Percentiles rank a stretch among this genome's conserved stretches.
These are phyloP conservation scores for Dermatemys mawii DNA, from an alignment of 2,113 vertebrate species.

Conservation along the genomic window DNA sequence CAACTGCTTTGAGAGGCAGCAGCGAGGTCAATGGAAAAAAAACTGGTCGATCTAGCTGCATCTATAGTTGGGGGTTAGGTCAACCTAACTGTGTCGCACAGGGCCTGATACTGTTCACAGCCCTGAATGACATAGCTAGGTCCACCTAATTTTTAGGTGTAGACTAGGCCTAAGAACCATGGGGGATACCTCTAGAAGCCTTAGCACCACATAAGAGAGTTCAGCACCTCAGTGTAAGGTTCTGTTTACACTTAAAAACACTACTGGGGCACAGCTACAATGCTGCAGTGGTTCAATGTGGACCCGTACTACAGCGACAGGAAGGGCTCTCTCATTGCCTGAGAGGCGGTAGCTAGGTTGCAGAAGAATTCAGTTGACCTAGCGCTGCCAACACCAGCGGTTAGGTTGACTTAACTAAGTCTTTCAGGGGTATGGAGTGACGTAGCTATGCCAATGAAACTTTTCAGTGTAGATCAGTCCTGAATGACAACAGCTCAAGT, in stretches of 20 bases:
- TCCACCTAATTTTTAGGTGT: background rate
- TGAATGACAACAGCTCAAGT: background rate
- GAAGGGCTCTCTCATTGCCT: too few relatives aligned
- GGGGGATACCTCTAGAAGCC: background rate
- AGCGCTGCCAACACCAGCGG: background rate
- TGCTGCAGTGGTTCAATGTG: background rate
- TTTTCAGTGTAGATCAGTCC: background rate
- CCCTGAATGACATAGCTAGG: too few relatives aligned
- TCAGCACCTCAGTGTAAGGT: background rate
- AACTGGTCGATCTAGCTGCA: background rate
- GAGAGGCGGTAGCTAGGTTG: background rate
- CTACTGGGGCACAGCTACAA: background rate
- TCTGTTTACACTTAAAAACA: background rate
- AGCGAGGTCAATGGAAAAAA: background rate
- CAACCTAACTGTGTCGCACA: background rate
- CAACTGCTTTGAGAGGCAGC: background rate
- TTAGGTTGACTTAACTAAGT: background rate
- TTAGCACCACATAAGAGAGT: background rate
- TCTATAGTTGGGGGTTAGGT: background rate
- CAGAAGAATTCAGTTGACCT: background rate
- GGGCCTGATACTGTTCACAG: background rate
- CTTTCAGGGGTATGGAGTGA: background rate
- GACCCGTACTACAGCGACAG: background rate
- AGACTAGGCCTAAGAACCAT: background rate
- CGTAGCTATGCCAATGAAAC: background rate